Conservation (phyloP, 2,113 vertebrate species). For the Scartelaos histophorus region DNA sequence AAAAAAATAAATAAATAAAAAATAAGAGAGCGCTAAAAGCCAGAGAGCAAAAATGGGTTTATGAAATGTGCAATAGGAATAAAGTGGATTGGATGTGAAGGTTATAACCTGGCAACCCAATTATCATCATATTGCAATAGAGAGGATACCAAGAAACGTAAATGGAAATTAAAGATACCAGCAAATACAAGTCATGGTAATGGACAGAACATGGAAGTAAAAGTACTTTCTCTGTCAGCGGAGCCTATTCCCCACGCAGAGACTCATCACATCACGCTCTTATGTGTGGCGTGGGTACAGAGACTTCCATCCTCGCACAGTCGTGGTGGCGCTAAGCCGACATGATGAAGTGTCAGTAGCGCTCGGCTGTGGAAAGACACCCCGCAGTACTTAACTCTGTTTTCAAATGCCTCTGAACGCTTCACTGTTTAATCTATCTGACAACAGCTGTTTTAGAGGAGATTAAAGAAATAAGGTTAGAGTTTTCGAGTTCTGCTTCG, state of each 20-base stretch:
- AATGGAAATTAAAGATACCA: no score
- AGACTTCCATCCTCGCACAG: conserved; percentile 38
- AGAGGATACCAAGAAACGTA: no score
- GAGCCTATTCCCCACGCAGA: conserved; percentile 73
- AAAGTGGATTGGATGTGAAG: no score
- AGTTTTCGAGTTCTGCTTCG: background rate
- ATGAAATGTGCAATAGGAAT: no score
- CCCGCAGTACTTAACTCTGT: background rate
- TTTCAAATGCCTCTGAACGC: conserved; percentile 28
- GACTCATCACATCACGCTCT: conserved; percentile 56
- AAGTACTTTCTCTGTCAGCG: conserved; percentile 61
- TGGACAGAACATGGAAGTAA: conserved; percentile 27
- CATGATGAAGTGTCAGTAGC: conserved; percentile 64
- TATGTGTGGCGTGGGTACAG: conserved; percentile 33
- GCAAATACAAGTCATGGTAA: no score
- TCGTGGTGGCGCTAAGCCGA: conserved; percentile 58
- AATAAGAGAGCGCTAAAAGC: no score
- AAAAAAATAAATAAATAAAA: no score
- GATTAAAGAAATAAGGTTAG: conserved; percentile 38
- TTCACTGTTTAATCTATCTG: conserved; percentile 36
- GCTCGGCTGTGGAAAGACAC: conserved; percentile 28
- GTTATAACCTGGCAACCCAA: no score
- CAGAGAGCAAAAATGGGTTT: no score
- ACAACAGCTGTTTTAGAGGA: conserved; percentile 24
- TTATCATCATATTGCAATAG: no score